A percentile compares a stretch with the other conserved stretches of the same genome.
Evolutionary conservation across 2,888 invertebrate species (phyloP).

Genomic region (Griposia aprilina): DNA sequence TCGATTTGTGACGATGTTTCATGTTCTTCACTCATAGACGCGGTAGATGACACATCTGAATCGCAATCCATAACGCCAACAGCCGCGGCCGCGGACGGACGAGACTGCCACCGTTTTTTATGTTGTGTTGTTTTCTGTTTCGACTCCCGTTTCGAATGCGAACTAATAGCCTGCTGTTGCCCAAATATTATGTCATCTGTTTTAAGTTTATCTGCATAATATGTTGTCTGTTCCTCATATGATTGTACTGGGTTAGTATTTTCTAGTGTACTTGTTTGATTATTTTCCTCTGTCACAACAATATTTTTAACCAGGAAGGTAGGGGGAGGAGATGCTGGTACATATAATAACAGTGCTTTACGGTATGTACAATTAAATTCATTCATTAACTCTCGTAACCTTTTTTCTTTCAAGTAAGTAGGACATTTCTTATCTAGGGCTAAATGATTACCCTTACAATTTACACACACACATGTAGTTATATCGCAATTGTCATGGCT

Average conservation of each 20-base stretch:
- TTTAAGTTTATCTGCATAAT: not conserved
- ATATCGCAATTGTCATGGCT: no score
- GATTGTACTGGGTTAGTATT: not conserved
- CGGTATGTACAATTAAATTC: slow-evolving; percentile 11
- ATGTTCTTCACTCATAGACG: not conserved
- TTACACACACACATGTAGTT: no score
- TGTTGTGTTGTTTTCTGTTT: not conserved
- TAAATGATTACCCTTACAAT: slow-evolving; percentile 2
- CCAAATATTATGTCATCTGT: not conserved
- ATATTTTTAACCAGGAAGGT: not conserved
- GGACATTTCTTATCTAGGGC: slow-evolving; percentile 6
- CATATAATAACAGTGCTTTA: slow-evolving; percentile 10
- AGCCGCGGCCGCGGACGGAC: slow-evolving; percentile 1
- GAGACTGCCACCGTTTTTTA: not conserved
- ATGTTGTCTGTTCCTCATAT: not conserved
- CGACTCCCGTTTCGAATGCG: not conserved
- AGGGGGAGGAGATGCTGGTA: slow-evolving; percentile 3
- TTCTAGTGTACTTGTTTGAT: not conserved
- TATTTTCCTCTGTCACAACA: not conserved
- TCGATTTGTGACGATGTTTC: no score
- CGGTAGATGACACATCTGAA: not conserved
- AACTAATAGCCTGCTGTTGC: not conserved
- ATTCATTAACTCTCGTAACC: slow-evolving; percentile 7
- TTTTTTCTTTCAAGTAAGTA: slow-evolving; percentile 5
- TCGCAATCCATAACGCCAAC: not conserved